Base-by-base conservation (phyloP, 2,797 vertebrate species). In the Syngnathus rostellatus region DNA sequence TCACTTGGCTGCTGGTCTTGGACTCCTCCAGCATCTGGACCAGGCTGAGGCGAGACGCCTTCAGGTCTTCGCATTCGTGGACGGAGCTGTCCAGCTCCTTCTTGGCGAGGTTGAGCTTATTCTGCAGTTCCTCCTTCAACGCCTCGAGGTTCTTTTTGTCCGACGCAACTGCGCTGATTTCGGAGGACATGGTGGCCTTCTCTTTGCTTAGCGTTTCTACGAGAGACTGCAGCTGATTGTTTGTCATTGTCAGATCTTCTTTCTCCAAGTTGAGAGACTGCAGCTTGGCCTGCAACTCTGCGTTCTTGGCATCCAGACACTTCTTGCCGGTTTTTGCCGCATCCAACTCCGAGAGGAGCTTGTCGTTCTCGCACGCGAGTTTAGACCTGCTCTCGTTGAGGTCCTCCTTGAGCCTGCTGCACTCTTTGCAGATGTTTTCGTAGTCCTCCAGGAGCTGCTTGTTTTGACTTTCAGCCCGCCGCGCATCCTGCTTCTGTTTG, bases 11-110 rank as follows among this genome's bases (percentile, higher is more conserved):
- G 7, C 88, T 93, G 6, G 90, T 89, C 80, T 94, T 94, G 8
- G 90, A 80, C 69, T 96, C 94, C 37, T 97, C 94, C 31, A 98
- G 81, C 75, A 90, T 85, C 75, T 83, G 80, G 0, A 86, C 81
- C 63, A 97, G 78, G 50, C 87, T 90, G 0, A 25, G 64, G 50
- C 92, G 93, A n/a, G 92, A 90, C 53, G 84, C 85, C 81, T 91
- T 88, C 41, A 95, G 79, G 68, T 96, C 93, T 38, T 55, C 10
- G 0, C 72, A 91, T 67, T 93, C 90, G 25, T 83, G 81, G 19
- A 77, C 61, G 0, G 60, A 78, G 64, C 80, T 89, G 57, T 85
- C 82, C 55, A 94, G 78, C 3, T 91, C 88, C 65, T 87, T 86
- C 65, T 67, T 87, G 2, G 80, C 41, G 3, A 69, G 39, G 8